Percentiles rank a stretch among this genome's conserved stretches.
Conservation (phyloP, 2,113 vertebrate genomes). For the Oncorhynchus keta region DNA sequence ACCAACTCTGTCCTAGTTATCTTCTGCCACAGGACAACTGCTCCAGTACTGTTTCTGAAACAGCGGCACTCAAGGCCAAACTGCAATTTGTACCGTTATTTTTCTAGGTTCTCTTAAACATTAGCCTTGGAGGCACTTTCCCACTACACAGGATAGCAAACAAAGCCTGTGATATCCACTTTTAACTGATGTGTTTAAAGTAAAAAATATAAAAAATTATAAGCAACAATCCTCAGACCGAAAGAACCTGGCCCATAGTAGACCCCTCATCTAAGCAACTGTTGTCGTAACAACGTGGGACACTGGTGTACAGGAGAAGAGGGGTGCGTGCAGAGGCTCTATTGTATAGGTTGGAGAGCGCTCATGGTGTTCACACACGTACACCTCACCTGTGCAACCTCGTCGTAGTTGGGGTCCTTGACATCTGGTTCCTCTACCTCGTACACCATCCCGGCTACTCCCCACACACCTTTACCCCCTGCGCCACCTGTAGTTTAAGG, state of each 20-base stretch:
- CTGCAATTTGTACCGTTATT: background rate
- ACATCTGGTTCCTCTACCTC: slow-evolving; percentile 81
- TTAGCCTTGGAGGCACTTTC: slow-evolving; percentile 29
- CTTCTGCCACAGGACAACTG: slow-evolving; percentile 13
- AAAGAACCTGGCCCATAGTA: background rate
- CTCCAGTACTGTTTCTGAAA: background rate
- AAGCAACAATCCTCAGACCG: background rate
- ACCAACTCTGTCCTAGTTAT: too few species aligned
- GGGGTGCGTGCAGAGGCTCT: too few species aligned
- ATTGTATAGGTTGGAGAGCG: too few species aligned
- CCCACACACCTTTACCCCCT: slow-evolving; percentile 87
- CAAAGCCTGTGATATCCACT: too few species aligned
- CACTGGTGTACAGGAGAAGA: too few species aligned
- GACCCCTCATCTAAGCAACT: too few species aligned
- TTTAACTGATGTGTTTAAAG: too few species aligned
- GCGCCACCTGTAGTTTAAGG: slow-evolving; percentile 74
- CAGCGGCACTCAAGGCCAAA: slow-evolving; percentile 40
- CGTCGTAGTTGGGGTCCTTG: slow-evolving; percentile 85
- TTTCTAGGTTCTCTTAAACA: too few species aligned
- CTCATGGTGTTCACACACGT: background rate
- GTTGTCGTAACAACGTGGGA: too few species aligned
- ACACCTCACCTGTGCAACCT: slow-evolving; percentile 66
- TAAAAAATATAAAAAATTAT: too few species aligned
- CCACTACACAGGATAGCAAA: slow-evolving; percentile 28
- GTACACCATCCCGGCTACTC: slow-evolving; percentile 84